phyloP scores from a whole-genome alignment of 1,140 invertebrate genomes.

The Nasonia longicornis region DNA sequence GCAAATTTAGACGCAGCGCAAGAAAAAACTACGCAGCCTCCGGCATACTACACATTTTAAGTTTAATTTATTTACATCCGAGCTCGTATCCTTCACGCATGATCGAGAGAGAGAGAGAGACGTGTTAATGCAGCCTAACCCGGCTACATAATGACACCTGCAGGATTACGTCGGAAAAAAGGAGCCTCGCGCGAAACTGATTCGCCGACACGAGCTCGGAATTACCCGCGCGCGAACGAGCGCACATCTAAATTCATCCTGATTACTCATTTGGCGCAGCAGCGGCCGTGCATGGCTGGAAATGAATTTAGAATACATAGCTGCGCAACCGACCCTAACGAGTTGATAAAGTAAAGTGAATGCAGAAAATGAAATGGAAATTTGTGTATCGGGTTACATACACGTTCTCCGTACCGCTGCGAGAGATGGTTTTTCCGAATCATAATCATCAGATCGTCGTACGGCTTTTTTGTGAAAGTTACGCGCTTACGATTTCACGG shows the following conservation, averaged over 20 bases:
- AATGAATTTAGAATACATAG: slow-evolving; percentile 28
- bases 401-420: not conserved
- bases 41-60: slow-evolving; percentile 20
- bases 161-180: not conserved
- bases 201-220: slow-evolving; percentile 27
- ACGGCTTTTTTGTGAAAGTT: too few relatives aligned
- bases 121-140: slow-evolving; percentile 12
- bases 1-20: not conserved
- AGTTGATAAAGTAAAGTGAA: slow-evolving; percentile 12
- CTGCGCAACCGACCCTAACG: not conserved
- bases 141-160: not conserved
- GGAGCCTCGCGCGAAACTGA: slow-evolving; percentile 14
- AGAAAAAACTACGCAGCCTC: not conserved
- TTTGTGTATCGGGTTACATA: slow-evolving; percentile 6
- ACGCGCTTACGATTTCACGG: too few relatives aligned
- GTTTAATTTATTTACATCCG: slow-evolving; percentile 29
- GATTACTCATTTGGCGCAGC: slow-evolving; percentile 36
- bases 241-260: slow-evolving; percentile 29
- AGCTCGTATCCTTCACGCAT: not conserved
- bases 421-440: not conserved
- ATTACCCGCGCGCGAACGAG: not conserved
- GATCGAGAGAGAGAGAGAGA: not conserved
- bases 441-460: not conserved
- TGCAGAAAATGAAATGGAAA: slow-evolving; percentile 20
- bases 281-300: not conserved